Percentiles rank a stretch among this genome's conserved stretches.
Evolutionary conservation across 2,113 vertebrate species (phyloP).

Genomic region (Notarius lentiginosus): DNA sequence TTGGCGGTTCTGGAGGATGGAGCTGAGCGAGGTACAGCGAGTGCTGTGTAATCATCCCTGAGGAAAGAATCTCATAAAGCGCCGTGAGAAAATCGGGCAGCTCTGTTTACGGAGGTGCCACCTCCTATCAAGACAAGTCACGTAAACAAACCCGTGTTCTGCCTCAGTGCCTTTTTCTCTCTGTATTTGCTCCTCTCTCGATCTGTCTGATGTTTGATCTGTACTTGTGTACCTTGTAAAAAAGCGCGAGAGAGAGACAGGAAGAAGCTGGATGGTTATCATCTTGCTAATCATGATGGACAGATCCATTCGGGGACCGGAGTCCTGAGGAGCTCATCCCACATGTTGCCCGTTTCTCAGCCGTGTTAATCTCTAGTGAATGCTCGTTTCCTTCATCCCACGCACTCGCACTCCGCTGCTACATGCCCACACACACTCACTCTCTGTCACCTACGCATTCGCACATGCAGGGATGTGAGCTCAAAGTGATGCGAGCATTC

Average conservation of each 20-base stretch:
- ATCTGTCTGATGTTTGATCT: background rate
- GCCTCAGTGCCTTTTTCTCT: background rate
- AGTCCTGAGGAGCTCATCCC: constrained; percentile 53
- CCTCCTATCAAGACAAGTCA: background rate
- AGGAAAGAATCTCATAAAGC: background rate
- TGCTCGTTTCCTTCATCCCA: constrained; percentile 27
- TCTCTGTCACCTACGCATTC: background rate
- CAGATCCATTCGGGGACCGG: constrained; percentile 58
- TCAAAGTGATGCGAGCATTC: background rate
- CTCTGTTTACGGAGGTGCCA: background rate
- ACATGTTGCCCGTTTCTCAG: constrained; percentile 40
- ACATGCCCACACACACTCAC: constrained; percentile 25
- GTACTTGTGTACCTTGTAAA: background rate
- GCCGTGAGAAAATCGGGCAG: background rate
- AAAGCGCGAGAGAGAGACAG: background rate
- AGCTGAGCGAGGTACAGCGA: background rate
- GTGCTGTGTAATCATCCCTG: background rate
- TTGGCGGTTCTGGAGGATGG: background rate
- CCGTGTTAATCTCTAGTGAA: constrained; percentile 57
- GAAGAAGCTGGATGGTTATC: constrained; percentile 1
- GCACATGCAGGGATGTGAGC: background rate
- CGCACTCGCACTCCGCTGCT: constrained; percentile 10
- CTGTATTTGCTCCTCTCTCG: background rate
- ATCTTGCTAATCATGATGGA: constrained; percentile 57
- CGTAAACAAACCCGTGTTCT: constrained; percentile 3